Evolutionary conservation across 2,797 vertebrate species (phyloP), one percentile per base, ranked within the genome.

Genomic region (Diglossa cyanea): DNA sequence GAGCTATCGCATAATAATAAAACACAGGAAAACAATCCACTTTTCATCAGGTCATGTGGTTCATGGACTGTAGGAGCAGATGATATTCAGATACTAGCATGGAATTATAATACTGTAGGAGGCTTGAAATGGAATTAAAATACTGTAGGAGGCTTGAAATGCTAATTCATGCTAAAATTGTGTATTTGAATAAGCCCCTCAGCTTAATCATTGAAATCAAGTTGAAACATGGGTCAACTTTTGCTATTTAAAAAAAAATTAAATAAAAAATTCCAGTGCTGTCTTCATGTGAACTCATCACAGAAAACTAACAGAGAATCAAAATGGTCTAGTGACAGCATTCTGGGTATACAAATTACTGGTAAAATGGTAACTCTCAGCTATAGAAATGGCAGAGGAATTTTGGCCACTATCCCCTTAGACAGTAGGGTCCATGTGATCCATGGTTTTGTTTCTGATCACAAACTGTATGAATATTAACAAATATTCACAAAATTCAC

Each of bases 141-240:
- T 20, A 79, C 39, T 45, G 24, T 60, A 72, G 80, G 73, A 65
- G 70, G 42, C 17, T 76, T 88, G 83, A 92, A 84, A 93, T 84
- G 54, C 31, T 47, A 26, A 55, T 81, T 92, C 33, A 60, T 88
- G 20, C 57, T 94, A 94, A 97, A 97, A 84, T 15, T 14, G 20
- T 88, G 20, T 51, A 92, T 72, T 61, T 86, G 85, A 95, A 95
- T 95, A 84, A 95, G 65, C 73, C 82, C 72, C 66, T 91, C 55
- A 95, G 62, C 92, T 94, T 94, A 95, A 92, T 94, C 63, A 47
- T 5, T 68, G 93, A 91, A 95, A 97, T n/a, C 54, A 88, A 72
- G 48, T 31, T 88, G 86, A 94, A 97, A 78, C 54, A 93, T 42
- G 35, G 86, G 62, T 92, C 78, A 85, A 48, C 39, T 17, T 40